Evolutionary conservation across 2,113 vertebrate species (phyloP), one percentile per base, ranked within the genome.

Genomic region (Pipra filicauda): DNA sequence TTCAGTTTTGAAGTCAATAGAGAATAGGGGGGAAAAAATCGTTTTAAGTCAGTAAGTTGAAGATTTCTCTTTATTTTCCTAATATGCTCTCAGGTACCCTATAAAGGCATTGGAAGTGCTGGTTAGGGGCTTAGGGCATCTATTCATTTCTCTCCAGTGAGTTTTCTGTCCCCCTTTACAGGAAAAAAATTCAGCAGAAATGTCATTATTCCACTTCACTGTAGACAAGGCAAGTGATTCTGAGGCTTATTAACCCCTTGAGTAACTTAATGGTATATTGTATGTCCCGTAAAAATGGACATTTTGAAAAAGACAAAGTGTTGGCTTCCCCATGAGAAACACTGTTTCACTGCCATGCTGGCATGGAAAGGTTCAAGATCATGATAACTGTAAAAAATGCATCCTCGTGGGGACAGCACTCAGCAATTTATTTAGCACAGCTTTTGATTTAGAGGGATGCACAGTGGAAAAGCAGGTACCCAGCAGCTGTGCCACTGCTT

Each of bases 31-130:
- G 2, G 2, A 31, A 70, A 86, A 86, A 93, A 79, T 72, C 0
- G 48, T 87, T 94, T 88, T 24, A 77, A 69, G 35, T 76, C 78
- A 83, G 48, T 71, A 93, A 96, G 85, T 88, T 95, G 76, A 92
- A 95, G 85, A 85, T 77, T 93, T 83, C 51, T 81, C 71, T 93
- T 94, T 93, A 88, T 95, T 95, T 95, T 93, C 61, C 66, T 88
- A 89, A 92, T 94, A 86, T 43, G 30, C 71, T 96, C 72, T 67
- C 58, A 85, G 84, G 80, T 93, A 82, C 61, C 15, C 43, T 80
- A 28, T 73, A 91, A 81, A 87, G 61, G 26, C 46, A 85, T 33
- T 89, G 31, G 78, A 85, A 95, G 57, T 55, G 35, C 58, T 91
- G 82, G 46, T 94, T 89, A 84, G 88, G 67, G 70, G 48, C 55